phyloP scores from a whole-genome alignment of 2,797 vertebrate species.

The Carduelis carduelis region DNA sequence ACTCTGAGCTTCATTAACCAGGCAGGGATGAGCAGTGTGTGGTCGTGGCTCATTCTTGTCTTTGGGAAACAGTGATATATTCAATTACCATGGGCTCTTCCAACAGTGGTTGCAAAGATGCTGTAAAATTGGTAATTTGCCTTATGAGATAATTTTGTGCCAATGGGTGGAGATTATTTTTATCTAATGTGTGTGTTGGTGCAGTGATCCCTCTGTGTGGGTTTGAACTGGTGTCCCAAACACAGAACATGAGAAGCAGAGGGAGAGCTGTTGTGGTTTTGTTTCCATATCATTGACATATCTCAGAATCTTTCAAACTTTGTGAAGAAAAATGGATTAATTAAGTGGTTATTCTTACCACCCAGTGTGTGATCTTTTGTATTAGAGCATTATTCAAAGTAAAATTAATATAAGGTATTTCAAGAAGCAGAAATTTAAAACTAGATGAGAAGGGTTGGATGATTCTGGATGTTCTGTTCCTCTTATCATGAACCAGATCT shows the following conservation, averaged over 20 bases:
- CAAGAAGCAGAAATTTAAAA: background rate
- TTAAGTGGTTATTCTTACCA: background rate
- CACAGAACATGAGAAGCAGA: background rate
- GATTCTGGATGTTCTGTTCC: background rate
- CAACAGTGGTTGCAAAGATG: background rate
- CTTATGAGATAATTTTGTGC: background rate
- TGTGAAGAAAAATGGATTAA: background rate
- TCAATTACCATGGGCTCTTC: background rate
- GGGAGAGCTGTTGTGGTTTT: background rate
- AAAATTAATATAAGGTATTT: background rate
- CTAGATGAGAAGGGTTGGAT: background rate
- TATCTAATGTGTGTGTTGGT: background rate
- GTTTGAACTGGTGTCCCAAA: background rate
- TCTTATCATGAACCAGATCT: background rate
- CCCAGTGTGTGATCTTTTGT: background rate
- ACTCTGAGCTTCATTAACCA: background rate
- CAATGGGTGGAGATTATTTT: background rate
- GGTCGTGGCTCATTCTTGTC: background rate
- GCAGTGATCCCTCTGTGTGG: background rate
- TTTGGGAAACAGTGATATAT: background rate
- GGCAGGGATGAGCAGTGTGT: background rate
- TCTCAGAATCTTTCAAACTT: background rate
- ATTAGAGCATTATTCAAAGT: background rate
- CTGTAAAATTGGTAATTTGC: background rate
- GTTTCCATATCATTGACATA: background rate